Conservation (phyloP, 1,140 invertebrate species). For the Caenorhabditis elegans region WBcel235 BX284604.4:6815001-6815500, state of each 20-base stretch:
- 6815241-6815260: neutral
- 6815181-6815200: neutral
- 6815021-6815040: no score
- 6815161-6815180: neutral
- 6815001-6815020: no score
- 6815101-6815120: neutral
- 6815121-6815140: neutral
- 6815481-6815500: neutral
- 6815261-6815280: no score
- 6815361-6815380: no score
- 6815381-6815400: no score
- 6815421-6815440: neutral
- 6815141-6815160: neutral
- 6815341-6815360: no score
- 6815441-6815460: no score
- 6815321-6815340: neutral
- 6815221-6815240: neutral
- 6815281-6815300: no score
- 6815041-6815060: neutral
- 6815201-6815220: neutral
- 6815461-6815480: neutral
- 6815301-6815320: neutral
- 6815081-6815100: neutral
- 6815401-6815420: neutral
- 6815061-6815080: neutral